phyloP scores from a whole-genome alignment of 2,888 invertebrate species.

The Holacanthella duospinosa region DNA sequence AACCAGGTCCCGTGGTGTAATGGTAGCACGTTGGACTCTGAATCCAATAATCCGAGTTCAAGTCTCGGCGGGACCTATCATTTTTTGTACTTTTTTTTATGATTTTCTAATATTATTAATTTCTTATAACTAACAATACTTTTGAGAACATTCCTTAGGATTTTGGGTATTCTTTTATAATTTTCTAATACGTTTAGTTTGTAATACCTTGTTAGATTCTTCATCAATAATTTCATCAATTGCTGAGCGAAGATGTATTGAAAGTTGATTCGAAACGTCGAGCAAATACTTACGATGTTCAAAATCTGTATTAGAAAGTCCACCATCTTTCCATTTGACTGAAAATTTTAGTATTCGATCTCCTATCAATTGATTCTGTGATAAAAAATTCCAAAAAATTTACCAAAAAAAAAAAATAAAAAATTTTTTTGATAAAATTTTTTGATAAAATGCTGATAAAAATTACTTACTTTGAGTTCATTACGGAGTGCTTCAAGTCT shows the following conservation, averaged over 20 bases:
- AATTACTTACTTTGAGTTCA: slow-evolving; percentile 53
- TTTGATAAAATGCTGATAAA: not conserved
- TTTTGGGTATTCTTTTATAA: too few species aligned
- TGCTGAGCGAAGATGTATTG: slow-evolving; percentile 56
- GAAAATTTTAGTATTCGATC: slow-evolving; percentile 59
- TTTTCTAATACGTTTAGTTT: too few species aligned
- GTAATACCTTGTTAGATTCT: slow-evolving; percentile 48
- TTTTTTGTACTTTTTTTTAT: not conserved
- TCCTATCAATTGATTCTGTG: slow-evolving; percentile 58
- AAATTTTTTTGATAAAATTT: too few species aligned
- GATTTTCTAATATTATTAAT: not conserved
- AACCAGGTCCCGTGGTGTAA: not conserved
- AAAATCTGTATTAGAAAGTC: slow-evolving; percentile 40
- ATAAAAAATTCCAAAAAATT: slow-evolving; percentile 14
- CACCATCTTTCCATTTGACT: slow-evolving; percentile 45
- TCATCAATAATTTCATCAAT: slow-evolving; percentile 60
- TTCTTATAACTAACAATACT: too few species aligned
- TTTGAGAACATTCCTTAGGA: too few species aligned
- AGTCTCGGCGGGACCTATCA: not conserved
- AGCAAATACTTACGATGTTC: slow-evolving; percentile 56
- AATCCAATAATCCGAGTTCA: too few species aligned
- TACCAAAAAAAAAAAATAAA: not conserved
- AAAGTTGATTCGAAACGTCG: slow-evolving; percentile 55
- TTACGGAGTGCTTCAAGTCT: slow-evolving; percentile 59
- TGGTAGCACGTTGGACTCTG: not conserved